Conservation (phyloP, 2,888 invertebrate genomes). For the Eupsilia transversa region DNA sequence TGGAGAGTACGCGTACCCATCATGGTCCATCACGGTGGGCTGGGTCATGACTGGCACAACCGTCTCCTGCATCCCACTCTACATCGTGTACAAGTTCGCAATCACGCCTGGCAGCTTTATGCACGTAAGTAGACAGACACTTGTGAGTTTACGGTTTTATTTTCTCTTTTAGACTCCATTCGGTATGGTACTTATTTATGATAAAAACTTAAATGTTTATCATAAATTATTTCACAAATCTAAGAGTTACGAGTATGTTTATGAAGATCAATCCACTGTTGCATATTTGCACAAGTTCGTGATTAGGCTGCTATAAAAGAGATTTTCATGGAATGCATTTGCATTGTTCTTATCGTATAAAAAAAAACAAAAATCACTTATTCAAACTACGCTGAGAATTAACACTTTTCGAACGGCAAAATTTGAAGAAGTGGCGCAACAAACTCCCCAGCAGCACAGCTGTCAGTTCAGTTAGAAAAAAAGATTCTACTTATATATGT, state of each 20-base stretch:
- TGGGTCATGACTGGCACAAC: slow-evolving; percentile 96
- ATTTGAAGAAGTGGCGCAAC: no score
- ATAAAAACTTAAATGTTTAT: background rate
- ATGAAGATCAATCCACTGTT: no score
- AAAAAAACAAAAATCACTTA: no score
- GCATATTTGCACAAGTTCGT: no score
- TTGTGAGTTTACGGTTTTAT: no score
- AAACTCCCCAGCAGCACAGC: no score
- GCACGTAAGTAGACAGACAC: slow-evolving; percentile 30
- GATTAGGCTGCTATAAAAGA: background rate
- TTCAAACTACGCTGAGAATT: no score
- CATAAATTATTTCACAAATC: background rate
- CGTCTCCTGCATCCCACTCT: slow-evolving; percentile 95
- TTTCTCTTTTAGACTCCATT: background rate
- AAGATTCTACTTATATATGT: no score
- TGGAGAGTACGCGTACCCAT: slow-evolving; percentile 93
- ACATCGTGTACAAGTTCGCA: slow-evolving; percentile 94
- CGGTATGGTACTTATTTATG: background rate
- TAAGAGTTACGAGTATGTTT: background rate
- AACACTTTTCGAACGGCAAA: no score
- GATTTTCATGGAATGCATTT: no score
- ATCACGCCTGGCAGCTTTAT: slow-evolving; percentile 92
- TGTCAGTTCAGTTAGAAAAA: no score
- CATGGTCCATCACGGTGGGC: slow-evolving; percentile 95
- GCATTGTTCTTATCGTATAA: background rate